phyloP scores from a whole-genome alignment of 2,113 vertebrate genomes.

The Thryonomys swinderianus region DNA sequence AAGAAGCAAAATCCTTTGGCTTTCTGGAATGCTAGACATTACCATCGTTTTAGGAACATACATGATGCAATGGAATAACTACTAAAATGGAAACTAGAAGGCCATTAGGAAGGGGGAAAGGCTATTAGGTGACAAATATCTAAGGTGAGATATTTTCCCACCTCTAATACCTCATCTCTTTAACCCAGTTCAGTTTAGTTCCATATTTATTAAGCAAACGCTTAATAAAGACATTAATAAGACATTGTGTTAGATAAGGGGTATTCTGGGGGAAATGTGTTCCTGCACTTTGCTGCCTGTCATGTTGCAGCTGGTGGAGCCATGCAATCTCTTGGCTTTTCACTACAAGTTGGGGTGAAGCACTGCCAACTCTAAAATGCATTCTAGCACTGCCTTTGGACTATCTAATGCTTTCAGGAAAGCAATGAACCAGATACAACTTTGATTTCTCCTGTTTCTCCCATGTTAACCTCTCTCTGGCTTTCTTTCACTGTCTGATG shows the following conservation, averaged over 20 bases:
- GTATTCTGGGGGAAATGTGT: not conserved
- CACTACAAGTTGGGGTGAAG: not conserved
- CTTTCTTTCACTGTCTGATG: not conserved
- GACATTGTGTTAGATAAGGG: not conserved
- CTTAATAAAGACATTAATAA: not conserved
- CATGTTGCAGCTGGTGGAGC: not conserved
- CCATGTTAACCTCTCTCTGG: not conserved
- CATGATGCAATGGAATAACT: not conserved
- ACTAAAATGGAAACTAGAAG: not conserved
- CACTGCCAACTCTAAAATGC: not conserved
- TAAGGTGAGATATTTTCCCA: not conserved
- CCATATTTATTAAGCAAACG: not conserved
- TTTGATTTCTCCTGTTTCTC: not conserved
- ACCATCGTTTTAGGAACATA: not conserved
- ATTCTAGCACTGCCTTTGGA: not conserved
- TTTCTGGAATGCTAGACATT: not conserved
- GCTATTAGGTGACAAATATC: not conserved
- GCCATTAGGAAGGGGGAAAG: not conserved
- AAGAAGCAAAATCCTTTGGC: not conserved
- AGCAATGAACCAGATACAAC: not conserved
- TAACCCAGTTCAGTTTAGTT: constrained; percentile 1
- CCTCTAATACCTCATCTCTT: not conserved
- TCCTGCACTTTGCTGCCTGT: not conserved
- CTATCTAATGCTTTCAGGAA: not conserved
- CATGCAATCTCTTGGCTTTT: not conserved